Conservation (phyloP, 2,888 invertebrate genomes). For the Argynnis bischoffii region DNA sequence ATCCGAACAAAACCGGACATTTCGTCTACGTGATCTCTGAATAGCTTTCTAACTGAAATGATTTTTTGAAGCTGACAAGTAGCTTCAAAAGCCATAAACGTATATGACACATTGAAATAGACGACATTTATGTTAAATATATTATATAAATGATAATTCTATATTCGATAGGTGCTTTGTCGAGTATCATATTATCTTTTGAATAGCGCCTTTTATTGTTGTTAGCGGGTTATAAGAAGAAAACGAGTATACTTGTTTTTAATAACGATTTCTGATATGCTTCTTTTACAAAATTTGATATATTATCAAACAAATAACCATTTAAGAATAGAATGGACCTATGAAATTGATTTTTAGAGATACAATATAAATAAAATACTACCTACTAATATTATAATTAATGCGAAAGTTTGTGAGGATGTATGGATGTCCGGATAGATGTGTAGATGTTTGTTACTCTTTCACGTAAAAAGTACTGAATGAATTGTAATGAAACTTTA, state of each 20-base stretch:
- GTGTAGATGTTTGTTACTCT: too few relatives aligned
- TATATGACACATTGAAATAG: background rate
- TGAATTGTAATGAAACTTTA: too few relatives aligned
- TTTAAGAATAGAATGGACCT: slow-evolving; percentile 1
- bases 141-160: background rate
- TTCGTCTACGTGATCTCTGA: too few relatives aligned
- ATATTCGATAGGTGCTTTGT: slow-evolving; percentile 5
- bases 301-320: background rate
- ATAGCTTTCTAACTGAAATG: background rate
- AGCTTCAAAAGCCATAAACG: background rate
- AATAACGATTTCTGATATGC: slow-evolving; percentile 4
- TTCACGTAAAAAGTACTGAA: too few relatives aligned
- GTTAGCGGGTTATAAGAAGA: slow-evolving; percentile 15
- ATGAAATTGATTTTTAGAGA: background rate
- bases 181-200: background rate
- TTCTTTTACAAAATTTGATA: background rate
- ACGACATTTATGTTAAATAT: slow-evolving; percentile 8
- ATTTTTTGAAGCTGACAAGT: background rate
- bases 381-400: too few relatives aligned
- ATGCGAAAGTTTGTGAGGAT: too few relatives aligned
- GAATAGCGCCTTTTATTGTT: slow-evolving; percentile 7
- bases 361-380: too few relatives aligned
- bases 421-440: too few relatives aligned
- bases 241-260: background rate
- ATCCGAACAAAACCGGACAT: too few relatives aligned